Evolutionary conservation across 23 tunicate species (phyloP).

Genomic region (Trididemnum miniatum): DNA sequence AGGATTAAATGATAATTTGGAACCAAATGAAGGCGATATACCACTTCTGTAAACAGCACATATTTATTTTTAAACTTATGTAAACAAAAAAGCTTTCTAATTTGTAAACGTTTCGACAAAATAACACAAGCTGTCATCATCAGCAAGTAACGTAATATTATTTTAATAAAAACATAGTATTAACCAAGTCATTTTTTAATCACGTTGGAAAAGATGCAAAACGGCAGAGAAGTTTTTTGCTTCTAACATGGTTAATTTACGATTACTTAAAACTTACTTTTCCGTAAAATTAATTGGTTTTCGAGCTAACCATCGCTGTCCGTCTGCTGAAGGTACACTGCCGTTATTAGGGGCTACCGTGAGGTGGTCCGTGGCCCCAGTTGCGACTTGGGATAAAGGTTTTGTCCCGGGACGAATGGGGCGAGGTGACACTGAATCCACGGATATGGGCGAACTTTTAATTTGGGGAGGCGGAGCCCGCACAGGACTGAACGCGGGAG

Average conservation of each 20-base stretch:
- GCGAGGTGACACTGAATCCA: background rate
- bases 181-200: too few species aligned
- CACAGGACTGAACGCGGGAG: constrained; percentile 21
- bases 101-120: too few species aligned
- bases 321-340: background rate
- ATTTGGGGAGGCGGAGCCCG: constrained; percentile 18
- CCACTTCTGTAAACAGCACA: constrained; percentile 6
- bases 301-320: constrained; percentile 29
- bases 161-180: too few species aligned
- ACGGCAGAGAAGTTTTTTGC: too few species aligned
- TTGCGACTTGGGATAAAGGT: constrained; percentile 26
- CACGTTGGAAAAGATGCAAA: too few species aligned
- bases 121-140: too few species aligned
- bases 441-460: constrained; percentile 25
- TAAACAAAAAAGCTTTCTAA: too few species aligned
- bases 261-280: background rate
- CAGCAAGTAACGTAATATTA: too few species aligned
- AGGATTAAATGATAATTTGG: constrained; percentile 21
- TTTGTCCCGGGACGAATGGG: constrained; percentile 22
- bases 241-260: too few species aligned
- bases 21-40: constrained; percentile 24
- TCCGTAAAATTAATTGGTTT: constrained; percentile 13
- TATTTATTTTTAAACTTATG: too few species aligned
- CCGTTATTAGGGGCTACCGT: background rate
- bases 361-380: background rate